These are phyloP conservation scores for Heteromormyrus szaboi DNA, from an alignment of 2,797 vertebrate species.

Conservation along the genomic window DNA sequence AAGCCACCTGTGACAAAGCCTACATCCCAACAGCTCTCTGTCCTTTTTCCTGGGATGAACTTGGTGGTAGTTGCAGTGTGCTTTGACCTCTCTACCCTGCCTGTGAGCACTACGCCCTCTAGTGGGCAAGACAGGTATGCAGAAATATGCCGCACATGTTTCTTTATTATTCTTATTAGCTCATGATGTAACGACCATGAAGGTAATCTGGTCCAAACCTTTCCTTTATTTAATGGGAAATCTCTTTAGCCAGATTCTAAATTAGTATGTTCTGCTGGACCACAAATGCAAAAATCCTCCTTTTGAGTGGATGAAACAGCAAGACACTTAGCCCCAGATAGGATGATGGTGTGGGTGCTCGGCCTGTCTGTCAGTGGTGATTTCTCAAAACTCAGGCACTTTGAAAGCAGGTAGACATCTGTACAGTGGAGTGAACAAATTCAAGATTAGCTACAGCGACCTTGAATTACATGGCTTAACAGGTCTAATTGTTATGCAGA, in stretches of 20 bases:
- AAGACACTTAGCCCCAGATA: not conserved
- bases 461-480: not conserved
- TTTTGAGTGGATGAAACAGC: not conserved
- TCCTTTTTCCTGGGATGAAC: conserved; percentile 22
- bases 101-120: conserved; percentile 33
- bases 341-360: not conserved
- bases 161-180: conserved; percentile 56
- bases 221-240: not conserved
- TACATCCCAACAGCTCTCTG: conserved; percentile 31
- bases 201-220: conserved; percentile 18
- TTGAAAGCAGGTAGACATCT: not conserved
- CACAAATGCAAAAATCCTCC: not conserved
- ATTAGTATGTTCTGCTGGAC: not conserved
- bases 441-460: not conserved
- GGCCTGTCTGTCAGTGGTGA: not conserved
- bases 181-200: conserved; percentile 47
- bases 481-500: not conserved
- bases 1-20: not conserved
- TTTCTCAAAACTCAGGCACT: not conserved
- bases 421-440: not conserved
- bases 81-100: conserved; percentile 41
- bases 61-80: conserved; percentile 24
- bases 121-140: conserved; percentile 45
- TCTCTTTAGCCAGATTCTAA: not conserved
- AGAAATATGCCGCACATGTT: conserved; percentile 59